phyloP scores from a whole-genome alignment of 2,888 invertebrate genomes.

The Rhagium mordax region DNA sequence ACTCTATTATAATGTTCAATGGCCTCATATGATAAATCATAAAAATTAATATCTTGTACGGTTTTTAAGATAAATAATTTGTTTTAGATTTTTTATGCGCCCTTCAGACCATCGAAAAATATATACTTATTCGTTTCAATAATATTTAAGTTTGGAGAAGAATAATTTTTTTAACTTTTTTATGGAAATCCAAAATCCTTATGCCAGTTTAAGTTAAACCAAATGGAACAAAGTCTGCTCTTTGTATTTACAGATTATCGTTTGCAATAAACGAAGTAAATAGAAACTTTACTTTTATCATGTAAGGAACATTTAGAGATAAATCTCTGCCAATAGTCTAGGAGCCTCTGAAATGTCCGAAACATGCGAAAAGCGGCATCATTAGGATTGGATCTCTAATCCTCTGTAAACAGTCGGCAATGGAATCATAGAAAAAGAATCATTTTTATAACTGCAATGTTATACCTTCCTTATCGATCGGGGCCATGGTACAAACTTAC shows the following conservation, averaged over 20 bases:
- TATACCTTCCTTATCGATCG: conserved; percentile 30
- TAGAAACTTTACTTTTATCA: conserved; percentile 35
- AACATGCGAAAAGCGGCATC: conserved; percentile 63
- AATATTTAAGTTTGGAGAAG: too few species aligned
- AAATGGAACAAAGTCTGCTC: too few species aligned
- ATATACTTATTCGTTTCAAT: too few species aligned
- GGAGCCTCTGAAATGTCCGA: conserved; percentile 57
- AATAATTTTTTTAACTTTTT: too few species aligned
- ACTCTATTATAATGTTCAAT: too few species aligned
- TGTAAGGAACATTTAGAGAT: conserved; percentile 32
- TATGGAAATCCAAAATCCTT: too few species aligned
- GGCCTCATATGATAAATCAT: too few species aligned
- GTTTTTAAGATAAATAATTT: too few species aligned
- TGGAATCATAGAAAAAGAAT: conserved; percentile 35
- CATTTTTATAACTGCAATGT: conserved; percentile 34
- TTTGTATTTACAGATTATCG: not conserved
- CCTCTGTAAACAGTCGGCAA: conserved; percentile 59
- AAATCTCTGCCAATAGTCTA: conserved; percentile 41
- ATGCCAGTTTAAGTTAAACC: too few species aligned
- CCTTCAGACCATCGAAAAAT: too few species aligned
- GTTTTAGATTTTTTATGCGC: too few species aligned
- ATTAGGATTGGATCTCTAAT: conserved; percentile 59
- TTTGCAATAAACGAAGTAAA: conserved; percentile 26
- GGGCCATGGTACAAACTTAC: conserved; percentile 6
- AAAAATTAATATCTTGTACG: too few species aligned